Conservation (phyloP, 1,140 invertebrate species). For the Heterodera carotae region DNA sequence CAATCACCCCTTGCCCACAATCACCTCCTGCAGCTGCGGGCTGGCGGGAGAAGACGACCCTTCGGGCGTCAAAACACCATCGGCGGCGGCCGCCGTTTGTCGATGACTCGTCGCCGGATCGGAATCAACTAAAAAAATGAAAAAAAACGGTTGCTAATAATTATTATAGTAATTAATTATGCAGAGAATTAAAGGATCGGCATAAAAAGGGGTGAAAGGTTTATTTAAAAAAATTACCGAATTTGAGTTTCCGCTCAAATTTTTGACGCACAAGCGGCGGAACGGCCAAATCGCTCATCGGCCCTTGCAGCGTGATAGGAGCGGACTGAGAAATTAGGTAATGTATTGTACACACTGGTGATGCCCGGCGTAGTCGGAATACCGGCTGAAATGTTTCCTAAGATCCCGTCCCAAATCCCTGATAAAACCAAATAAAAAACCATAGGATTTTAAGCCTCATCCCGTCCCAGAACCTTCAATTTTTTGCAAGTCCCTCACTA, state of each 20-base stretch:
- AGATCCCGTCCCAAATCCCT: too few relatives aligned
- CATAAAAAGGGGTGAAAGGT: conserved; percentile 11
- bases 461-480: too few relatives aligned
- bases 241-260: conserved; percentile 54
- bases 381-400: too few relatives aligned
- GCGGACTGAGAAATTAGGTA: conserved; percentile 35
- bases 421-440: too few relatives aligned
- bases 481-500: too few relatives aligned
- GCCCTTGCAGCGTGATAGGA: conserved; percentile 32
- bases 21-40: neutral
- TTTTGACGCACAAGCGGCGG: conserved; percentile 53
- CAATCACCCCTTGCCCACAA: neutral
- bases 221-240: conserved; percentile 35
- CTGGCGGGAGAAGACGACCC: conserved; percentile 24
- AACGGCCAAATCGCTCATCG: conserved; percentile 46
- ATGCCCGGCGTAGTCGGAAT: too few relatives aligned
- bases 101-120: neutral
- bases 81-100: neutral
- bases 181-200: neutral
- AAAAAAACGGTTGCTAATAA: neutral
- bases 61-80: conserved; percentile 32
- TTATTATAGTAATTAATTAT: too few relatives aligned
- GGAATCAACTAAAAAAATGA: neutral
- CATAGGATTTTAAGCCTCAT: too few relatives aligned
- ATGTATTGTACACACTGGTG: too few relatives aligned